Evolutionary conservation across 2,797 vertebrate genomes (phyloP).

Genomic region (Typhlichthys subterraneus): DNA sequence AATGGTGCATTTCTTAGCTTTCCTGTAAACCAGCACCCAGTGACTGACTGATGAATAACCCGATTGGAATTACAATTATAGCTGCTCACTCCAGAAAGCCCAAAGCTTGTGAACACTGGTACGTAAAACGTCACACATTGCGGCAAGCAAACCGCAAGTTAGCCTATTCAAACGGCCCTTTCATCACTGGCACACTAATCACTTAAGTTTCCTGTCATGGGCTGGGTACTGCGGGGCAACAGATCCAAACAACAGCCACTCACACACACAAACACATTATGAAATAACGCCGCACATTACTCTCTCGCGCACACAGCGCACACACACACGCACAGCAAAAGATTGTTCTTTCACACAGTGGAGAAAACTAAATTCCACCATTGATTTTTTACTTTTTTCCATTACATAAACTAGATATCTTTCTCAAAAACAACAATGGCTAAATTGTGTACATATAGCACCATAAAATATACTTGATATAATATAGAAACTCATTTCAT

Average conservation of each 20-base stretch:
- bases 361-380: too few species aligned
- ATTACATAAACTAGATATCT: not conserved
- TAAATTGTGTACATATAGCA: not conserved
- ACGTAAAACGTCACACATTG: not conserved
- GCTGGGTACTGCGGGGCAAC: slow-evolving; percentile 14
- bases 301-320: not conserved
- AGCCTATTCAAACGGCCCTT: slow-evolving; percentile 14
- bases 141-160: not conserved
- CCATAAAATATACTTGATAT: slow-evolving; percentile 5
- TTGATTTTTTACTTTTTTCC: not conserved
- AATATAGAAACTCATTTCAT: slow-evolving; percentile 28
- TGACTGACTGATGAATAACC: slow-evolving; percentile 10
- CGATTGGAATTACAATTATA: slow-evolving; percentile 6
- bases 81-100: not conserved
- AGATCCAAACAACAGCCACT: slow-evolving; percentile 27
- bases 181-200: slow-evolving; percentile 23
- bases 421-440: not conserved
- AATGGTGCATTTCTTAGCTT: slow-evolving; percentile 1
- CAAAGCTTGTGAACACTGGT: not conserved
- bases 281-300: too few species aligned
- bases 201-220: slow-evolving; percentile 11
- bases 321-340: not conserved
- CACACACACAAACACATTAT: not conserved
- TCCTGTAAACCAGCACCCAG: not conserved
- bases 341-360: not conserved